phyloP scores from a whole-genome alignment of 2,113 vertebrate species.

The Pristiophorus japonicus region DNA sequence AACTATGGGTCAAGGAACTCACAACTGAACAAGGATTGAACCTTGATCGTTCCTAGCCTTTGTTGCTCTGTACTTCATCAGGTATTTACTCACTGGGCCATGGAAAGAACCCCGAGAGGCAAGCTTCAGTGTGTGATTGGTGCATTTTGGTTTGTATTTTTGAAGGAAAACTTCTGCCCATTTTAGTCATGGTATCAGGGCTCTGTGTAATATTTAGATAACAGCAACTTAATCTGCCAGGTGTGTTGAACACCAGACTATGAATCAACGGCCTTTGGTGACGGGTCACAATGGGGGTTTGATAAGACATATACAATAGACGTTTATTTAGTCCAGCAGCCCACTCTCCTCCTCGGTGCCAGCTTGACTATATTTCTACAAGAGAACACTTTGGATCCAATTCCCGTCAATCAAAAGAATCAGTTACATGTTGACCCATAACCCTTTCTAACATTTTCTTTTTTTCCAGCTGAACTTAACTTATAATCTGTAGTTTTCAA shows the following conservation, averaged over 20 bases:
- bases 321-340: not conserved
- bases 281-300: not conserved
- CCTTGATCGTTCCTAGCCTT: not conserved
- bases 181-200: not conserved
- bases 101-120: too few relatives aligned
- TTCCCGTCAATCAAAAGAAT: not conserved
- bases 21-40: not conserved
- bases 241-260: not conserved
- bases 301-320: constrained; percentile 15
- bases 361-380: not conserved
- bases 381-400: not conserved
- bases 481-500: not conserved
- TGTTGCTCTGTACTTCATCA: not conserved
- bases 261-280: not conserved
- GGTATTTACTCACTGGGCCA: too few relatives aligned
- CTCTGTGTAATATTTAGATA: constrained; percentile 9
- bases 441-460: not conserved
- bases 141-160: not conserved
- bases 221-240: not conserved
- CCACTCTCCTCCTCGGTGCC: constrained; percentile 9
- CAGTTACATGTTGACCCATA: not conserved
- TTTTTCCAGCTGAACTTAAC: not conserved
- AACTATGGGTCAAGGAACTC: not conserved
- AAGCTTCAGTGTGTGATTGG: not conserved
- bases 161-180: not conserved